phyloP scores from a whole-genome alignment of 2,113 vertebrate genomes.

The Oryzias woworae region DNA sequence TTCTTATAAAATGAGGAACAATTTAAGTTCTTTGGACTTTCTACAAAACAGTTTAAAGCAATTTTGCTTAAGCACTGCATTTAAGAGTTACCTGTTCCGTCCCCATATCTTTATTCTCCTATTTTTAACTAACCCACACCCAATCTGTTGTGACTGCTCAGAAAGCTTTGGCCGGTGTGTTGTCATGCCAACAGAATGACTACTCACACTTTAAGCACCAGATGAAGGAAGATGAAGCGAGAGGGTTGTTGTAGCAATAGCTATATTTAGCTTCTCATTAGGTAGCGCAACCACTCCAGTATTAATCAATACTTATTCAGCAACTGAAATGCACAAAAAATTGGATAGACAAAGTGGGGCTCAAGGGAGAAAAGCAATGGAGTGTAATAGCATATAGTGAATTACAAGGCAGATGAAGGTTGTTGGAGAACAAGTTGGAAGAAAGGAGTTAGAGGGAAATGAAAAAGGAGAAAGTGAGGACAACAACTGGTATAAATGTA shows the following conservation, averaged over 20 bases:
- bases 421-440: conserved; percentile 9
- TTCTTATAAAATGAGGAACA: too few species aligned
- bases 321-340: conserved; percentile 23
- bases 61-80: neutral
- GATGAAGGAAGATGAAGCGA: conserved; percentile 44
- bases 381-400: conserved; percentile 5
- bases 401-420: conserved; percentile 4
- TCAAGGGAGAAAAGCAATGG: neutral
- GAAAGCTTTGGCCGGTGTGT: conserved; percentile 54
- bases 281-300: conserved; percentile 51
- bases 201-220: conserved; percentile 52
- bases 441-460: conserved; percentile 8
- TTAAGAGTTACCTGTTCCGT: neutral
- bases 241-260: conserved; percentile 27
- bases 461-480: conserved; percentile 14
- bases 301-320: conserved; percentile 62
- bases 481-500: neutral
- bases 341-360: conserved; percentile 16
- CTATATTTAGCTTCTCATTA: conserved; percentile 70
- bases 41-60: neutral
- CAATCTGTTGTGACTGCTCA: conserved; percentile 55
- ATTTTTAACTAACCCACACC: conserved; percentile 36
- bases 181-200: conserved; percentile 70
- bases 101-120: conserved; percentile 9
- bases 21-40: too few species aligned